Evolutionary conservation across 2,797 vertebrate species (phyloP), one percentile per base, ranked within the genome.

Genomic region (Smutsia gigantea): DNA sequence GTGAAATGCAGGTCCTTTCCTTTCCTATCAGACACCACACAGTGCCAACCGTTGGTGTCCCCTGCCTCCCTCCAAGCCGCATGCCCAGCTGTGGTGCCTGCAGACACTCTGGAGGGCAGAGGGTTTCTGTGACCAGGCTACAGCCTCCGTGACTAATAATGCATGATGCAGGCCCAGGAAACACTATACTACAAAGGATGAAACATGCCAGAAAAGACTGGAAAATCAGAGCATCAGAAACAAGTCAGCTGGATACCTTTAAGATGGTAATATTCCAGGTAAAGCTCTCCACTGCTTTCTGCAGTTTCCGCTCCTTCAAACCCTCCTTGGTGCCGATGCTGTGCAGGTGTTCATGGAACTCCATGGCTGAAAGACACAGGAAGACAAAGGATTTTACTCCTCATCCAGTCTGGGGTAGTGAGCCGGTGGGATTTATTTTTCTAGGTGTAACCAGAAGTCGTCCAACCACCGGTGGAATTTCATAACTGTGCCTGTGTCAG

Each of bases 221-320:
- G 57, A 25, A 3, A 11, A 4, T 13, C 64, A 3, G 25, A 17
- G 78, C 49, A 7, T 34, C 27, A 12, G 69, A 55, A 39, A 29
- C 17, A 18, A 29, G 29, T 10, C 39, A 1, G n/a, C 55, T 1
- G 93, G 39, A 21, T 99, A 99, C 99, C 99, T 99, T 99, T 90
- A 99, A 98, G 96, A 99, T 99, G 66, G 99, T 99, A 97, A 99
- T 99, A 98, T 99, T 99, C 99, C 99, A 99, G 0, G 99, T 99
- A 98, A 99, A 99, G 98, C 99, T 99, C 98, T 99, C 99, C 97
- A 99, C 98, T 0, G 99, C 99, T 97, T 99, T 99, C 78, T 99
- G 99, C 72, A 99, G 98, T 97, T 99, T 99, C 94, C 99, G 98
- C 89, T 99, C 99, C 98, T 99, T 99, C 96, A 99, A 95, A 2